These are phyloP conservation scores for Drosophila persimilis DNA, from an alignment of 1,140 invertebrate genomes.

Conservation along the genomic window DNA sequence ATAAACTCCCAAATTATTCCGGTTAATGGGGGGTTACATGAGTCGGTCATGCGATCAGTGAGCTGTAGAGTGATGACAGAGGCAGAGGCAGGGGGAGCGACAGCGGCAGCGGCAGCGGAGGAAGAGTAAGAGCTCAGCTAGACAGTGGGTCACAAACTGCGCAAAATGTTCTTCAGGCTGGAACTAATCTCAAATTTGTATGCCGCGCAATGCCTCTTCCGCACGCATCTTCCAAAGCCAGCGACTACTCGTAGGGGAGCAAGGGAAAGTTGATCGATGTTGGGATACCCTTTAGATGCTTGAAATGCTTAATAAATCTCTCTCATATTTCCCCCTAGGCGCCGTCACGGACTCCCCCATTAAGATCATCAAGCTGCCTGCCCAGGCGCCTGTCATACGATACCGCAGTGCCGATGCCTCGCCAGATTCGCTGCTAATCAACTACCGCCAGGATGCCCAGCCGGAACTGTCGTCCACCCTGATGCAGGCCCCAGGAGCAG, in stretches of 20 bases:
- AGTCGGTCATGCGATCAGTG: constrained; percentile 49
- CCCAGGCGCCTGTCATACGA: constrained; percentile 74
- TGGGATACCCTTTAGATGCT: constrained; percentile 22
- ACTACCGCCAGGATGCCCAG: constrained; percentile 66
- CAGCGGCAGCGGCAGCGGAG: neutral
- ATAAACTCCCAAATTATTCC: constrained; percentile 39
- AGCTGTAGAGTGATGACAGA: neutral
- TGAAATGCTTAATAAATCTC: neutral
- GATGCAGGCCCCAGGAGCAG: constrained; percentile 61
- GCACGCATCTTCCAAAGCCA: constrained; percentile 26
- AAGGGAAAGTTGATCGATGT: neutral
- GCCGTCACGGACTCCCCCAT: constrained; percentile 78
- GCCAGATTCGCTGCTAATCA: constrained; percentile 68
- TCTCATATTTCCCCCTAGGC: constrained; percentile 27
- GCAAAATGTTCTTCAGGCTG: constrained; percentile 42
- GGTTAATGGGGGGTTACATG: constrained; percentile 54
- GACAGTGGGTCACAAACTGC: constrained; percentile 64
- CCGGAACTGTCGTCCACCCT: constrained; percentile 54
- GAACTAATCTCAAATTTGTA: constrained; percentile 63
- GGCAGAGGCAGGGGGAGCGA: neutral
- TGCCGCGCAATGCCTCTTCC: constrained; percentile 64
- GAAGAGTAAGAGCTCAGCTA: constrained; percentile 11
- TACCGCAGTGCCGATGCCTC: constrained; percentile 70
- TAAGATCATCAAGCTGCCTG: constrained; percentile 75
- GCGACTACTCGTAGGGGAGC: constrained; percentile 3